Evolutionary conservation across 2,888 invertebrate species (phyloP).

Genomic region (Horisme vitalbata): DNA sequence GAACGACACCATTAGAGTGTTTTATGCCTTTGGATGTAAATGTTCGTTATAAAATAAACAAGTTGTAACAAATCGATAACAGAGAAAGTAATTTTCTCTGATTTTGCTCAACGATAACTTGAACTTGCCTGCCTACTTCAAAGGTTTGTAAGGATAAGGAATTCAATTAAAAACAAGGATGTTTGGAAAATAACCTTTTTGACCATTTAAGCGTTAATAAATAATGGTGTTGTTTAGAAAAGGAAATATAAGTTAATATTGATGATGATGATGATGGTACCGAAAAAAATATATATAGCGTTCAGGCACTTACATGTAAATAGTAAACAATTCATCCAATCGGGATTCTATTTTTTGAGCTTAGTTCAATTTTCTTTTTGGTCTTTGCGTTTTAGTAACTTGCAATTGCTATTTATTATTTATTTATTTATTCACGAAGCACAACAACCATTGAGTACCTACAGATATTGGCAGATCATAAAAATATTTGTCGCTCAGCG

Average conservation of each 20-base stretch:
- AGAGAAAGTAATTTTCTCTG: conserved; percentile 6
- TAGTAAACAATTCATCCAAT: no score
- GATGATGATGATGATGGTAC: not conserved
- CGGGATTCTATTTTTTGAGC: no score
- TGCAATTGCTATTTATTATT: no score
- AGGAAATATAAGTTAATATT: not conserved
- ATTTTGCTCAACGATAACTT: conserved; percentile 10
- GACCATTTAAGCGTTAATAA: not conserved
- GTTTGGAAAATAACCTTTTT: not conserved
- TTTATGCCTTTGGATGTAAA: conserved; percentile 30
- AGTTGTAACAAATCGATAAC: conserved; percentile 18
- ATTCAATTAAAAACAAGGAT: not conserved
- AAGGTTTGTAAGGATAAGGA: conserved; percentile 1
- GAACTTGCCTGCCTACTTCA: not conserved
- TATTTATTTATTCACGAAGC: no score
- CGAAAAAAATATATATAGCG: no score
- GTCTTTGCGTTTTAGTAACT: no score
- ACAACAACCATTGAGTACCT: no score
- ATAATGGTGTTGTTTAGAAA: not conserved
- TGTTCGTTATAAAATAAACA: conserved; percentile 18
- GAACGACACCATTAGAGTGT: conserved; percentile 35
- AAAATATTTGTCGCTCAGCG: no score
- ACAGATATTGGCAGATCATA: no score
- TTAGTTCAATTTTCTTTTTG: no score
- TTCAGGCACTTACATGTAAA: no score